Conservation (phyloP, 2,888 invertebrate species). For the Thumatha senex region DNA sequence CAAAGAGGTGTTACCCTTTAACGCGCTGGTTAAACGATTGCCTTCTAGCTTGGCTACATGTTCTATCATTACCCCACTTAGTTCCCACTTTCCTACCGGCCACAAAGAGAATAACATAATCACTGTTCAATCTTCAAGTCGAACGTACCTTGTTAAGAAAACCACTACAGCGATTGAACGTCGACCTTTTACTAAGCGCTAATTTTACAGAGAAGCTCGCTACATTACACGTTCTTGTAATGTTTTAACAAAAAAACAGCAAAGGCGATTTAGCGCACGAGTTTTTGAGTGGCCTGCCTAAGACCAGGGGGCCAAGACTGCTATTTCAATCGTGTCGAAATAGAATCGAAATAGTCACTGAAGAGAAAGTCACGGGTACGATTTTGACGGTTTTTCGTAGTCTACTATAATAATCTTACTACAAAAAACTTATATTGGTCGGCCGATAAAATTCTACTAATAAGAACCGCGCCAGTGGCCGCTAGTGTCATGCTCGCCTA, state of each 20-base stretch:
- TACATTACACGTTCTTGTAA: conserved; percentile 13
- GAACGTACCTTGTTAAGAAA: conserved; percentile 19
- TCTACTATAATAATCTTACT: too few species aligned
- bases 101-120: background rate
- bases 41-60: background rate
- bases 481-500: too few species aligned
- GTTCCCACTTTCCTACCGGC: background rate
- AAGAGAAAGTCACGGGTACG: too few species aligned
- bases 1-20: background rate
- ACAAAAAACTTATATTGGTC: too few species aligned
- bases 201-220: conserved; percentile 18
- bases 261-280: background rate
- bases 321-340: too few species aligned
- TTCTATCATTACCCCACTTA: background rate
- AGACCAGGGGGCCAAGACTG: too few species aligned
- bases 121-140: background rate
- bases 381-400: too few species aligned
- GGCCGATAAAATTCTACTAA: too few species aligned
- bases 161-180: conserved; percentile 10
- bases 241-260: conserved; percentile 4
- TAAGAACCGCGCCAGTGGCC: too few species aligned
- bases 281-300: background rate
- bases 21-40: background rate
- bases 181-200: conserved; percentile 21
- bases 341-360: too few species aligned